Percentiles rank a stretch among this genome's conserved stretches.
Conservation (phyloP, 2,888 invertebrate species). For the Acanthoscelides obtectus region DNA sequence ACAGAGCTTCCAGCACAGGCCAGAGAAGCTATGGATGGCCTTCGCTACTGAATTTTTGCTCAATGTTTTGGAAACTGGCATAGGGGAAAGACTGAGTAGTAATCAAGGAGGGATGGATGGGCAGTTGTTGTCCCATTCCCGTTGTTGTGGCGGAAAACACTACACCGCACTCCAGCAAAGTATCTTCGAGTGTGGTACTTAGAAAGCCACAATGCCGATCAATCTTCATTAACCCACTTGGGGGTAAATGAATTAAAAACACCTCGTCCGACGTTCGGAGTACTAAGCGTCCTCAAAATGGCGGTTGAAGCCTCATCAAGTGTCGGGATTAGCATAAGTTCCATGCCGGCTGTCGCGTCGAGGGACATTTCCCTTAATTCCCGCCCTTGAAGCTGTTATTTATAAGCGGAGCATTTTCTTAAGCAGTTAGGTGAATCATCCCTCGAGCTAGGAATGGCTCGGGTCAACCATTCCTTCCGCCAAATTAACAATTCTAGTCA, state of each 20-base stretch:
- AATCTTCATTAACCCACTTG: background rate
- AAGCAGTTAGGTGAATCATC: constrained; percentile 5
- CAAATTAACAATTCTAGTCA: constrained; percentile 8
- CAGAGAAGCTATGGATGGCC: too few species aligned
- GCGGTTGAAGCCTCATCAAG: background rate
- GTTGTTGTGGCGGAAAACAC: too few species aligned
- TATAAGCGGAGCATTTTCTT: constrained; percentile 3
- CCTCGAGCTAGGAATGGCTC: background rate
- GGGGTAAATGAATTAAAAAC: background rate
- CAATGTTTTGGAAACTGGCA: too few species aligned
- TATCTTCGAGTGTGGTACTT: too few species aligned
- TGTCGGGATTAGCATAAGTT: background rate
- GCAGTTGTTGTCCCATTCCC: too few species aligned
- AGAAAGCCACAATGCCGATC: background rate
- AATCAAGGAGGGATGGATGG: too few species aligned
- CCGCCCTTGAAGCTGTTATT: constrained; percentile 5
- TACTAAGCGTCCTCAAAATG: background rate
- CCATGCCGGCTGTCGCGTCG: background rate
- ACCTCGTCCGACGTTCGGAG: background rate
- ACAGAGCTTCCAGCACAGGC: too few species aligned
- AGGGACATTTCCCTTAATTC: constrained; percentile 2
- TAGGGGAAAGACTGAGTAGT: too few species aligned
- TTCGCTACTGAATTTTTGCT: too few species aligned
- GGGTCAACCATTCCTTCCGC: constrained; percentile 2
- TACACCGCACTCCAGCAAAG: too few species aligned